Conservation (phyloP, 2,888 invertebrate species). For the Chirona hameri region DNA sequence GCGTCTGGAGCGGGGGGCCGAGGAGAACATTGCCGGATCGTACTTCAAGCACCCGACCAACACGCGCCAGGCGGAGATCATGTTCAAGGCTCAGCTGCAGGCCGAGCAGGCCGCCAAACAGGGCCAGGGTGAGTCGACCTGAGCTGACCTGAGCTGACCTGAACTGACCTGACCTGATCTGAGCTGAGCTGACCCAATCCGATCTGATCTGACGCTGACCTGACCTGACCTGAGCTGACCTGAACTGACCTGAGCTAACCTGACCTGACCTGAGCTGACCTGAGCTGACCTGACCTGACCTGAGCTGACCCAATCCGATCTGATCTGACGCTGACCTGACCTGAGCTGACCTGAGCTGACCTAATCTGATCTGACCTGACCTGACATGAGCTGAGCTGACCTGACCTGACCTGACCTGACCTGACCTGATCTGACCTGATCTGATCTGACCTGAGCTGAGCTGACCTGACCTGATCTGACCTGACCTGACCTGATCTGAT, state of each 20-base stretch:
- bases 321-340: background rate
- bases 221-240: background rate
- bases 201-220: too few species aligned
- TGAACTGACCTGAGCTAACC: background rate
- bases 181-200: too few species aligned
- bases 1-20: constrained; percentile 46
- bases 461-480: too few species aligned
- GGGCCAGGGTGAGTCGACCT: background rate
- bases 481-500: background rate
- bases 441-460: too few species aligned
- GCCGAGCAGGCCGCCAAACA: constrained; percentile 8
- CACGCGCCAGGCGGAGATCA: constrained; percentile 1
- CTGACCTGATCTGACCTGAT: background rate
- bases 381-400: too few species aligned
- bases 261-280: too few species aligned
- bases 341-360: background rate
- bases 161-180: background rate
- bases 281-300: too few species aligned
- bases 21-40: constrained; percentile 46
- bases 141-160: background rate
- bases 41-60: constrained; percentile 47
- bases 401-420: background rate
- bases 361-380: too few species aligned
- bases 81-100: constrained; percentile 13
- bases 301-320: background rate